Percentiles rank a stretch among this genome's conserved stretches.
Conservation (phyloP, 2,113 vertebrate species). For the Salminus brasiliensis region DNA sequence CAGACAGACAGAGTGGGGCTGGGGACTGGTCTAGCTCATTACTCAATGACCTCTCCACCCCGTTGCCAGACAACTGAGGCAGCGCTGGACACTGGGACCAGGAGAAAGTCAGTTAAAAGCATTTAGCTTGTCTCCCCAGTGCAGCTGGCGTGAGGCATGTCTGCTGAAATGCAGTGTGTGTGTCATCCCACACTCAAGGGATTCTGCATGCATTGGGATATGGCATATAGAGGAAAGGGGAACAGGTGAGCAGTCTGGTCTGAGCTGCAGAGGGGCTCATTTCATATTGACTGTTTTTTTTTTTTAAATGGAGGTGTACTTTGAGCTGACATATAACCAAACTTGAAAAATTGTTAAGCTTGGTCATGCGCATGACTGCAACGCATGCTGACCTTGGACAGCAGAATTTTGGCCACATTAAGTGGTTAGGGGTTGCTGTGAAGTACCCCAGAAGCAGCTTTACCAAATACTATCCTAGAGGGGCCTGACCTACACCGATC, state of each 20-base stretch:
- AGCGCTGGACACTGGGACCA: slow-evolving; percentile 42
- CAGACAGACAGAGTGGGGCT: slow-evolving; percentile 46
- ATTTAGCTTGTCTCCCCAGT: slow-evolving; percentile 49
- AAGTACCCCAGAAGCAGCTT: not conserved
- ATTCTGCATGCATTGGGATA: slow-evolving; percentile 7
- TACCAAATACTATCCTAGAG: not conserved
- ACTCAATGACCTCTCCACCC: slow-evolving; percentile 66
- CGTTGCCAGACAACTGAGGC: slow-evolving; percentile 64
- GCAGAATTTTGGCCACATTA: not conserved
- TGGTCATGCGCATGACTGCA: not conserved
- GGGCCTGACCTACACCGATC: too few relatives aligned
- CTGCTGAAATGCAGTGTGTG: slow-evolving; percentile 34
- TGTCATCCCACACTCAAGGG: slow-evolving; percentile 4
- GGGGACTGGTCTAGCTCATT: slow-evolving; percentile 66
- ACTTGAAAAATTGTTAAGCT: not conserved
- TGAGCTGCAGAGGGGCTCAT: not conserved
- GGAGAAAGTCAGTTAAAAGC: slow-evolving; percentile 68
- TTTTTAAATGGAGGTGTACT: not conserved
- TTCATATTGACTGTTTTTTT: not conserved
- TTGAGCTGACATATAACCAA: not conserved
- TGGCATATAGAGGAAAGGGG: not conserved
- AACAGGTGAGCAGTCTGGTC: not conserved
- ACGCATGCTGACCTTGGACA: not conserved
- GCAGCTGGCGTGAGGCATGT: slow-evolving; percentile 26
- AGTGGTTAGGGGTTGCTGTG: not conserved